phyloP scores from a whole-genome alignment of 2,797 vertebrate species.

The Typhlichthys subterraneus region DNA sequence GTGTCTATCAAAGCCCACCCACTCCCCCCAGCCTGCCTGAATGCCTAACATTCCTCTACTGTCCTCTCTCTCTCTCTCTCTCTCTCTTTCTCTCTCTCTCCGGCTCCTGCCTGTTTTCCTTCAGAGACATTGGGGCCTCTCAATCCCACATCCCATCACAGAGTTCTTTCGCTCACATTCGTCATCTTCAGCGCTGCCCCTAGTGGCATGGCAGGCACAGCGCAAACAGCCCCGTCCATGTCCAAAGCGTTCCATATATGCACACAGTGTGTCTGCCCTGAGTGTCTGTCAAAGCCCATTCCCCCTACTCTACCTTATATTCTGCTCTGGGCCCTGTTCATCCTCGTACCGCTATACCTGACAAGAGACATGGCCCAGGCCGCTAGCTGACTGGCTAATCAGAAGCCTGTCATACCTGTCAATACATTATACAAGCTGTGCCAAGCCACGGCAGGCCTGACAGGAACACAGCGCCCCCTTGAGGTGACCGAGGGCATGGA shows the following conservation, averaged over 20 bases:
- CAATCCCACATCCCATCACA: constrained; percentile 76
- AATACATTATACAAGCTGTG: constrained; percentile 82
- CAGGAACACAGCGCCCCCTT: constrained; percentile 66
- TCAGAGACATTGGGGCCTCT: constrained; percentile 64
- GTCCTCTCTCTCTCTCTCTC: constrained; percentile 21
- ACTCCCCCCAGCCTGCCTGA: constrained; percentile 66
- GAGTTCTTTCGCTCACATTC: constrained; percentile 70
- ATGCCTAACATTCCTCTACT: constrained; percentile 1
- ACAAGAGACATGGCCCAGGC: constrained; percentile 93
- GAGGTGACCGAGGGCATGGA: constrained; percentile 59
- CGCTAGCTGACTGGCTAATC: constrained; percentile 97
- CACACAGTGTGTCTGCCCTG: too few relatives aligned
- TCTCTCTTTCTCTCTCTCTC: constrained; percentile 67
- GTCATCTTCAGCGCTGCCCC: constrained; percentile 62
- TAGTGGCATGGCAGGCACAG: constrained; percentile 44
- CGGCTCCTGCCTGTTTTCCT: constrained; percentile 23
- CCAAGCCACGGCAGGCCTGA: constrained; percentile 68
- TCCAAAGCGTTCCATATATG: neutral
- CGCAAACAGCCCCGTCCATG: constrained; percentile 15
- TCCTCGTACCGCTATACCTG: constrained; percentile 90
- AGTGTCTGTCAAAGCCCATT: neutral
- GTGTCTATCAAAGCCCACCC: constrained; percentile 82
- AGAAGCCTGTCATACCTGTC: constrained; percentile 97
- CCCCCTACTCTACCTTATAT: neutral
- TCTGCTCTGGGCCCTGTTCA: constrained; percentile 68